Base-by-base conservation (phyloP, 1,140 invertebrate genomes). In the Cydia fagiglandana region DNA sequence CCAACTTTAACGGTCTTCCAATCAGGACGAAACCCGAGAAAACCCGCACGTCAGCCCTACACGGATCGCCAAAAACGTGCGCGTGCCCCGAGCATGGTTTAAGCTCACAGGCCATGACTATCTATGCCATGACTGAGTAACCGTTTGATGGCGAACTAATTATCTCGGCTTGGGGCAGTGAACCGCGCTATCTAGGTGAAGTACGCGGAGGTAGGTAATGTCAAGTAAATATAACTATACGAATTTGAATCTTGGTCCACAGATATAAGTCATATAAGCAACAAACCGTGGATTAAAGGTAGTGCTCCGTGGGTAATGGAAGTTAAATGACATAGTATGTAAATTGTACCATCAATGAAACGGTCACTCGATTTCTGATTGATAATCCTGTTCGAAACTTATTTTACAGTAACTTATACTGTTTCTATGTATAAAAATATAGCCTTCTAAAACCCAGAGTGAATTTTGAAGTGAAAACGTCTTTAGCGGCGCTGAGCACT, bases 201-300 rank as follows among this genome's bases (percentile, higher is more conserved):
- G 66, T 70, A 70, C 66, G n/a, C 66, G 13, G 30, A 70, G 30
- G 30, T 38, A 70, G 30, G 30, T 38, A n/a, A 17, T 61, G 56
- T 61, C 56, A 24, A 61, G 1, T 61, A 5, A 5, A 61, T 2
- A 12, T 61, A 9, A 56, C 15, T 53, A 17, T 17, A 61, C 56
- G 56, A 61, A 20, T 24, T 24, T 24, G 17, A 61, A 24, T 61
- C 20, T 61, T 61, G n/a, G 10, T 61, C n/a, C 17, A 24, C 17
- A 24, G 17, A 61, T 24, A 4, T 24, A 24, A 24, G 0, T 24
- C 24, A 24, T 24, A 24, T 10, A 77, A 75, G 77, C 80, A 77
- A 79, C 77, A 30, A 76, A 79, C 74, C 73, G 75, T 64, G 75
- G 76, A 20, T 24, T 61, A n/a, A 20, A 61, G 7, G 24, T 61